Base-by-base conservation (phyloP, 2,888 invertebrate genomes). In the Stomorhina lunata region DNA sequence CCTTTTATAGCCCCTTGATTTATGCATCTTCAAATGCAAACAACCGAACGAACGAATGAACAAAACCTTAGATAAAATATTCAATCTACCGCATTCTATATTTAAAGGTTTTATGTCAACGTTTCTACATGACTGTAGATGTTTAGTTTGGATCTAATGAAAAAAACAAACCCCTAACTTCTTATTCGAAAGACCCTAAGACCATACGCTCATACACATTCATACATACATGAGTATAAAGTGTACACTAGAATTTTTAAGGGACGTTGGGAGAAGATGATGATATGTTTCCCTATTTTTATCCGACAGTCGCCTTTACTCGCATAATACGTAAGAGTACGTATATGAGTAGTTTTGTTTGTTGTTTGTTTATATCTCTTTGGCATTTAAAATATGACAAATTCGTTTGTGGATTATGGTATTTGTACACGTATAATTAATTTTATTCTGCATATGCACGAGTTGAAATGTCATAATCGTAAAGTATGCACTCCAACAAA, bases 391-490 rank as follows among this genome's bases (percentile, higher is more conserved):
- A 86, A 85, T 88, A 87, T 87, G 40, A 71, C 66, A 85, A 81
- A 53, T 61, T 76, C 63, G 80, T 87, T 85, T 84, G 84, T 84
- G 87, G 87, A 89, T 87, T 88, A 86, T 85, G 85, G 86, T 86
- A 88, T 87, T 88, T 88, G 86, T 86, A 85, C 86, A 88, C 86
- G 86, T 88, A 88, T 88, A 89, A 88, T 89, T 89, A 88, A 88
- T 88, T 88, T 86, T 85, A 85, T 80, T 63, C 50, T 68, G 72
- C 73, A 57, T 59, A 76, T 79, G 76, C 61, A 79, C 72, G 55
- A 81, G 53, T 75, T 68, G 66, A 78, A 75, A 72, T 79, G 37
- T 79, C 50, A 59, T 34, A 59, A 66, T 22, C 34, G 76, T 43
- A 71, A 71, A 65, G 71, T 71, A 29, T 34, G 55, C 50, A 75